These are phyloP conservation scores for Argopecten irradians DNA, from an alignment of 1,140 invertebrate genomes.

Conservation along the genomic window DNA sequence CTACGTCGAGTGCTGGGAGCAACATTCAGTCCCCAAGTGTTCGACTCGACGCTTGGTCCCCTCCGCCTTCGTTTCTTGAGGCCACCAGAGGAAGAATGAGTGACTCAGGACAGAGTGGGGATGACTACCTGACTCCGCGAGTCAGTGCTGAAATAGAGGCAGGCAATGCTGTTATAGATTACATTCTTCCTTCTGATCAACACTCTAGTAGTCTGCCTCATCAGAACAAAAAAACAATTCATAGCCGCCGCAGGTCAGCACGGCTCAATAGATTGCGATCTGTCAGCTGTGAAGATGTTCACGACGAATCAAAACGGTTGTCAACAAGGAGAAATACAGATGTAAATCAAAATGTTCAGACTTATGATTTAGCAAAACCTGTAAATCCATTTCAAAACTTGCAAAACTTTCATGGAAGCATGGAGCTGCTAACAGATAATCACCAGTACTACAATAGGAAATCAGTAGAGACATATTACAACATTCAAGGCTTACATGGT, in stretches of 20 bases:
- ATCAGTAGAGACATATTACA: constrained; percentile 58
- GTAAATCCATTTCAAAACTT: constrained; percentile 64
- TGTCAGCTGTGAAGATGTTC: constrained; percentile 70
- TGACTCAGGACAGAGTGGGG: constrained; percentile 24
- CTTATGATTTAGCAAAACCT: constrained; percentile 55
- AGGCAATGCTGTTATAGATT: constrained; percentile 34
- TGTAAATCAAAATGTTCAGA: constrained; percentile 34
- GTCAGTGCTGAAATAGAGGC: constrained; percentile 36
- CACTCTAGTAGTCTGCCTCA: constrained; percentile 42
- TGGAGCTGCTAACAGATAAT: constrained; percentile 43
- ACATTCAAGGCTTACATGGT: constrained; percentile 59
- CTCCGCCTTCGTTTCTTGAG: constrained; percentile 60
- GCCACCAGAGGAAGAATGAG: constrained; percentile 30
- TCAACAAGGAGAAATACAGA: constrained; percentile 43
- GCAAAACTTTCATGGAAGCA: constrained; percentile 61
- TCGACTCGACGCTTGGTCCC: constrained; percentile 53
- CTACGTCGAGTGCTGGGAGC: constrained; percentile 35
- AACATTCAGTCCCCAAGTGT: constrained; percentile 46
- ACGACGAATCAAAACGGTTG: constrained; percentile 60
- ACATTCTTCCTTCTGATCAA: constrained; percentile 42
- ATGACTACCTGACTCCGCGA: constrained; percentile 45
- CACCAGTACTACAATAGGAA: constrained; percentile 34
- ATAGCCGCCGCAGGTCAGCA: not conserved
- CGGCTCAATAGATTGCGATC: constrained; percentile 61
- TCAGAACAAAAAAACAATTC: constrained; percentile 20